These are phyloP conservation scores for Leptinotarsa defecta DNA, from an alignment of 1,140 invertebrate species.

Conservation along the genomic window DNA sequence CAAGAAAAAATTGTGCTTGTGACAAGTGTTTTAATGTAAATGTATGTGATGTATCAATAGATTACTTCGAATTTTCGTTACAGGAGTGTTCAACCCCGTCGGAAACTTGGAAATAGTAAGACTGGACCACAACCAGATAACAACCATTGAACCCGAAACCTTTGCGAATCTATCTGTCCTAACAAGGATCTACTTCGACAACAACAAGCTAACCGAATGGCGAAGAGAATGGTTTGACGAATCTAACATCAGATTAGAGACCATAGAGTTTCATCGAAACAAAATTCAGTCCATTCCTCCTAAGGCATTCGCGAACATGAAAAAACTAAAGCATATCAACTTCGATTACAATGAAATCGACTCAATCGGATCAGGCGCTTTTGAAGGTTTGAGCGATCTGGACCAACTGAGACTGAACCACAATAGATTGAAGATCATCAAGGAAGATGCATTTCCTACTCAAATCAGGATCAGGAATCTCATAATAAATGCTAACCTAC, in stretches of 20 bases:
- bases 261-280: conserved; percentile 30
- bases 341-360: conserved; percentile 25
- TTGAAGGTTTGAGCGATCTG: conserved; percentile 23
- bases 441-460: conserved; percentile 23
- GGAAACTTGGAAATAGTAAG: not conserved
- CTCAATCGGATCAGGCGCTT: conserved; percentile 17
- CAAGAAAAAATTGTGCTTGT: too few species aligned
- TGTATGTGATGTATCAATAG: too few species aligned
- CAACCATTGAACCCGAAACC: conserved; percentile 15
- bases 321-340: conserved; percentile 13
- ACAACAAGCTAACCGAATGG: conserved; percentile 29
- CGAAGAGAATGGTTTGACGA: conserved; percentile 29
- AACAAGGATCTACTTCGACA: conserved; percentile 14
- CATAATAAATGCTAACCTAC: conserved; percentile 21
- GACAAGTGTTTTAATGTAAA: too few species aligned
- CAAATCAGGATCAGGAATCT: conserved; percentile 16
- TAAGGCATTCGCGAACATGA: conserved; percentile 16
- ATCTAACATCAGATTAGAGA: conserved; percentile 16
- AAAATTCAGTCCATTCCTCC: conserved; percentile 22
- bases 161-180: conserved; percentile 22
- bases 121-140: conserved; percentile 23
- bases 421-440: conserved; percentile 26
- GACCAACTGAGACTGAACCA: conserved; percentile 27
- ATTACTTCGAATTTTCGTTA: not conserved
- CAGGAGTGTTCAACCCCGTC: conserved; percentile 24